Base-by-base conservation (phyloP, 2,888 invertebrate species). In the Agonopterix heracliana region DNA sequence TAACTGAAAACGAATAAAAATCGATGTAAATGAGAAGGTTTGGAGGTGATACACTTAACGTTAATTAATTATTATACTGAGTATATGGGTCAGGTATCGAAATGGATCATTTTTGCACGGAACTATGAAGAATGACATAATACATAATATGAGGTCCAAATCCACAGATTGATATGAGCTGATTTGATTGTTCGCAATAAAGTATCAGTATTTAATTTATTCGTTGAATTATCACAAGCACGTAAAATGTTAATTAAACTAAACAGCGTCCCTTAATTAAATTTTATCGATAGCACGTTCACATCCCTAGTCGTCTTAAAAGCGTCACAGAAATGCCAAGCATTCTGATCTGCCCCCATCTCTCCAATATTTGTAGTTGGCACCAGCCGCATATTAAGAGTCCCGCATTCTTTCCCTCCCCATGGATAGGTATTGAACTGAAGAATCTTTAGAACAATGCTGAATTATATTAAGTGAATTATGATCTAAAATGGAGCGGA, bases 291-390 rank as follows among this genome's bases (percentile, higher is more conserved):
- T 38, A 9, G 36, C 38, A 38, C 9, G 36, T 2, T 11, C 41
- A 71, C 79, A 70, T 75, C 63, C 56, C 57, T 57, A 53, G 54
- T 44, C 10, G 45, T 54, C 58, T 63, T 64, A 65, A 64, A 64
- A 68, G 66, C 63, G 65, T 54, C 63, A 63, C 61, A 63, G 66
- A 64, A 71, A 82, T 82, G 74, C 81, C 74, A 36, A 41, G 64
- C 75, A 75, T 74, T 68, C 62, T 68, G 64, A 63, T 65, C 66
- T 54, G 60, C 63, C 56, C 60, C 11, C 59, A 55, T 55, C 65
- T 53, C 56, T 55, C 62, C 68, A 65, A 77, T 80, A 78, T 80
- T 78, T 75, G 75, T 68, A 71, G 71, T 61, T 38, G 51, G 56
- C 54, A 45, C 51, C 55, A 52, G 47, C 64, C 65, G 71, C 71